A percentile compares a stretch with the other conserved stretches of the same genome.
These are phyloP conservation scores for Murina feae DNA, from an alignment of 2,113 vertebrate genomes.

Conservation along the genomic window DNA sequence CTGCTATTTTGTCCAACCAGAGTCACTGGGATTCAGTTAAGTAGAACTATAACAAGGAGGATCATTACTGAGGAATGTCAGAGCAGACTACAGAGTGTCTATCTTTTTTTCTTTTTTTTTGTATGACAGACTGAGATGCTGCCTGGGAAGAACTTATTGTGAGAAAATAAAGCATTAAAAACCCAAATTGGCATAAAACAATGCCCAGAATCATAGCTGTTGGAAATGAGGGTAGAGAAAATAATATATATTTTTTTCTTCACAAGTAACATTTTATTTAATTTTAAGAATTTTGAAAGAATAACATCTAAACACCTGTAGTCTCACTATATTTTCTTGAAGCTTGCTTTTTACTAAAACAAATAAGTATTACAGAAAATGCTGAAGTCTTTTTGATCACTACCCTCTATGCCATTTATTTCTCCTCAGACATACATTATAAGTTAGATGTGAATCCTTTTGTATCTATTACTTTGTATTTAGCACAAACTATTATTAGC, in stretches of 20 bases:
- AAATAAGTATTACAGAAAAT: neutral
- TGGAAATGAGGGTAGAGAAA: neutral
- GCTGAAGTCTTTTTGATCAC: neutral
- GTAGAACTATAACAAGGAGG: neutral
- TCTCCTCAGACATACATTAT: neutral
- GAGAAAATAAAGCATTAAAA: neutral
- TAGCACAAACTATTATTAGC: neutral
- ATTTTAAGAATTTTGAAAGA: constrained; percentile 42
- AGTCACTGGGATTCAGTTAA: neutral
- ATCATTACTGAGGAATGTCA: neutral
- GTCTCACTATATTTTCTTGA: neutral
- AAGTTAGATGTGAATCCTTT: constrained; percentile 4
- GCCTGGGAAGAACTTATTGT: neutral
- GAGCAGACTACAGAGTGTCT: neutral
- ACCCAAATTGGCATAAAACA: neutral
- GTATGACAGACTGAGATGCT: neutral
- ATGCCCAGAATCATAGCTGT: neutral
- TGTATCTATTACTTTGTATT: neutral
- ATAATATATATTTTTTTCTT: neutral
- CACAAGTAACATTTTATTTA: neutral
- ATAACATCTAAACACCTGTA: neutral
- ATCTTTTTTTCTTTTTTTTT: neutral
- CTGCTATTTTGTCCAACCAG: neutral
- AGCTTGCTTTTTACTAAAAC: neutral
- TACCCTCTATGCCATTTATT: neutral